Percentiles rank a stretch among this genome's conserved stretches.
Conservation (phyloP, 2,888 invertebrate species). For the Junonia oenone region DNA sequence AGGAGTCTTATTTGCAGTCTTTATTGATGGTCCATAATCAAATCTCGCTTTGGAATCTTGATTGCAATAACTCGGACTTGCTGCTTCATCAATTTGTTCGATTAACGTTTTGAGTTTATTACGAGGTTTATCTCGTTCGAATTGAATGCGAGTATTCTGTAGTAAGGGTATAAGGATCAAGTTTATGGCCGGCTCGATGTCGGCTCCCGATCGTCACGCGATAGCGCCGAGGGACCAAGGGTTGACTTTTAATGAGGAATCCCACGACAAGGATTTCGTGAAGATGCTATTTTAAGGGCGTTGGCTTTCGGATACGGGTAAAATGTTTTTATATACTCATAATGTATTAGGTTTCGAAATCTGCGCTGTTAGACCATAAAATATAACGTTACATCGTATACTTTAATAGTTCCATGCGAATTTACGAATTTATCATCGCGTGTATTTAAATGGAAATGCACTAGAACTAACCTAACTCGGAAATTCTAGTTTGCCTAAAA, state of each 20-base stretch:
- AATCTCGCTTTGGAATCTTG: conserved; percentile 15
- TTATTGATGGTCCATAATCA: conserved; percentile 17
- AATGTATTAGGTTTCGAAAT: neutral
- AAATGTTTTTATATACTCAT: conserved; percentile 1
- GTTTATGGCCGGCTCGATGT: conserved; percentile 32
- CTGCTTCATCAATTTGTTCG: conserved; percentile 22
- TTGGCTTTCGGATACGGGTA: conserved; percentile 2
- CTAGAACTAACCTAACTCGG: neutral
- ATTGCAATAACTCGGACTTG: conserved; percentile 23
- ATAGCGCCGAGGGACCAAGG: conserved; percentile 44
- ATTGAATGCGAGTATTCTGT: conserved; percentile 22
- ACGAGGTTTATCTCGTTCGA: conserved; percentile 15
- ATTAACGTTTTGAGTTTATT: conserved; percentile 19
- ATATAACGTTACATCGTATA: neutral
- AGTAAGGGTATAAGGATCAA: conserved; percentile 21
- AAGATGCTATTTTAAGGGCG: conserved; percentile 24
- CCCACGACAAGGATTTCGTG: conserved; percentile 33
- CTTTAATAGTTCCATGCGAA: neutral
- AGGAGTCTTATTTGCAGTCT: conserved; percentile 16
- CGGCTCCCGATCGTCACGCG: conserved; percentile 47
- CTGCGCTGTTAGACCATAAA: neutral
- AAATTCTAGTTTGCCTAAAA: neutral
- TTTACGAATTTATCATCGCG: neutral
- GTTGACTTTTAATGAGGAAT: conserved; percentile 50
- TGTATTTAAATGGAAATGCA: neutral